phyloP scores from a whole-genome alignment of 2,113 vertebrate genomes.

The Cavia porcellus region DNA sequence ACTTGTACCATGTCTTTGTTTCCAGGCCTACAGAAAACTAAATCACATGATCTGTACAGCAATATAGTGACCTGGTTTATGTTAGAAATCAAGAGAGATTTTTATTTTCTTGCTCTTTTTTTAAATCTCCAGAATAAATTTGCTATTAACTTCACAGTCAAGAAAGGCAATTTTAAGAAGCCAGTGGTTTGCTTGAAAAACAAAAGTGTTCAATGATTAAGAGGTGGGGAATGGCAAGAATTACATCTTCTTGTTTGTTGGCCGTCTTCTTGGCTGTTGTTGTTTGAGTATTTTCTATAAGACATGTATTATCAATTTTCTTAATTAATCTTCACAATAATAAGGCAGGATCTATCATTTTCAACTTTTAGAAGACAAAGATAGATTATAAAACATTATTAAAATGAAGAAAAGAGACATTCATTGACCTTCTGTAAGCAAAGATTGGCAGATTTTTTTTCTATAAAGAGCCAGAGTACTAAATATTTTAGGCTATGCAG shows the following conservation, averaged over 20 bases:
- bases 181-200: background rate
- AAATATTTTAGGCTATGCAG: background rate
- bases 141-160: background rate
- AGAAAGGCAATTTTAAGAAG: conserved; percentile 16
- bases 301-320: background rate
- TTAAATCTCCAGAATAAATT: conserved; percentile 6
- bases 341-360: background rate
- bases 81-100: background rate
- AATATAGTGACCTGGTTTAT: background rate
- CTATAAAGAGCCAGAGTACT: background rate
- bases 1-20: too few species aligned
- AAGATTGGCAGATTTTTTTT: background rate
- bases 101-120: background rate
- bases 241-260: background rate
- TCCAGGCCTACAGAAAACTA: background rate
- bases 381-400: background rate
- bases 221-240: background rate
- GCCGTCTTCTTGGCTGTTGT: background rate
- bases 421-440: background rate
- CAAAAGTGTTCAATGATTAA: background rate
- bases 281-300: background rate
- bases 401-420: background rate
- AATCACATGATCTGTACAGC: background rate
- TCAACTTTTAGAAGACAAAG: background rate
- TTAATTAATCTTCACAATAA: background rate